These are phyloP conservation scores for Tetropium fuscum DNA, from an alignment of 2,888 invertebrate genomes.

Conservation along the genomic window DNA sequence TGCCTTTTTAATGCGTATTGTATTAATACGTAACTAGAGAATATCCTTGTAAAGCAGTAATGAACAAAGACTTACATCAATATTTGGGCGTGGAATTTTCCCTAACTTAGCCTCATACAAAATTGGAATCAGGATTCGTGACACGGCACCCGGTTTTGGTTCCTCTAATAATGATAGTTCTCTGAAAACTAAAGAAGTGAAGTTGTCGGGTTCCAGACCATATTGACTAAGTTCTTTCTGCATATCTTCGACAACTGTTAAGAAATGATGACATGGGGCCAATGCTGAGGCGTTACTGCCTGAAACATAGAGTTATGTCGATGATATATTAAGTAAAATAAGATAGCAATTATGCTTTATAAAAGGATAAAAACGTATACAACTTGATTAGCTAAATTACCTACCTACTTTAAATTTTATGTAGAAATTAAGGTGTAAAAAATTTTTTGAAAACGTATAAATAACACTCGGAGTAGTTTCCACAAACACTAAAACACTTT, in stretches of 20 bases:
- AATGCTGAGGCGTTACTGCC: constrained; percentile 81
- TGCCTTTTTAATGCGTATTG: too few relatives aligned
- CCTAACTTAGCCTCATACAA: constrained; percentile 77
- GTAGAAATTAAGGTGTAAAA: too few relatives aligned
- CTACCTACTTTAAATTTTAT: too few relatives aligned
- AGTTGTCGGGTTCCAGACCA: constrained; percentile 79
- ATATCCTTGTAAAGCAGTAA: too few relatives aligned
- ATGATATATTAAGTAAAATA: not conserved
- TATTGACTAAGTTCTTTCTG: constrained; percentile 65
- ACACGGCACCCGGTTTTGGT: constrained; percentile 87
- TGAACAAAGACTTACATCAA: constrained; percentile 69
- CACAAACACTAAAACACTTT: too few relatives aligned
- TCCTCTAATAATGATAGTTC: constrained; percentile 83
- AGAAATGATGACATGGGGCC: constrained; percentile 79
- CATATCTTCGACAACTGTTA: constrained; percentile 73
- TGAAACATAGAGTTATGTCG: constrained; percentile 43
- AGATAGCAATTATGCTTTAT: not conserved
- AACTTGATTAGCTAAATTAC: too few relatives aligned
- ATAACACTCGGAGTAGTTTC: too few relatives aligned
- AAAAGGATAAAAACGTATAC: too few relatives aligned
- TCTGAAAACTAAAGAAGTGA: constrained; percentile 83
- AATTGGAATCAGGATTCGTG: constrained; percentile 81
- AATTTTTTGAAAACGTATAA: too few relatives aligned
- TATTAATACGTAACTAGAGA: too few relatives aligned
- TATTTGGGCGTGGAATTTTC: constrained; percentile 76